Evolutionary conservation across 2,797 vertebrate genomes (phyloP), one percentile per base, ranked within the genome.

Genomic region (Siniperca undulata): DNA sequence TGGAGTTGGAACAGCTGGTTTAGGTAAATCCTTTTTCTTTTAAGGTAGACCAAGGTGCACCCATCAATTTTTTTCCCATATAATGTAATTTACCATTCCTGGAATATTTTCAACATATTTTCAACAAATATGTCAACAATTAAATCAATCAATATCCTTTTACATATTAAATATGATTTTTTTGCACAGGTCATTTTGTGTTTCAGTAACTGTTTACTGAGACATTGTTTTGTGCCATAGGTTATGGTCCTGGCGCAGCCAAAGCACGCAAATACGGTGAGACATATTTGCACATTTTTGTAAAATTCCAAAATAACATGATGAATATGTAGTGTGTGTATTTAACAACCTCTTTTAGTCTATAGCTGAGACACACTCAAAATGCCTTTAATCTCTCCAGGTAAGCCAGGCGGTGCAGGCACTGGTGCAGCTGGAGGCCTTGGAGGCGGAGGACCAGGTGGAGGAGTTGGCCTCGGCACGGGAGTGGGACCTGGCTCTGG

Each of bases 241-340:
- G 90, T 85, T 93, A 93, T 79, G 93, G 87, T 46, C 59, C 91
- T 50, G 90, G 88, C 30, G 90, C 91, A 78, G 94, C 93, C 60
- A 95, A 95, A 93, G 94, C 94, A 82, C 85, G 90, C n/a, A 94
- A 94, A 94, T 95, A 95, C 86, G 94, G 94, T 95, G 72, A 89
- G 77, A 62, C 22, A 58, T 20, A 5, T 34, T 24, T 68, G 3
- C 11, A 22, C 2, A 71, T 60, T 50, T 61, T 34, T 44, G 17
- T 50, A n/a, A 81, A 60, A 64, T 61, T 74, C 1, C 19, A 62
- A 70, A 13, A 55, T 71, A 73, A 48, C 8, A 60, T 30, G 10
- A 65, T 53, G 36, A 66, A n/a, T 62, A 65, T 44, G 24, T 52
- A 16, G 22, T 38, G 34, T 73, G 38, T 46, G 22, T 17, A 52